These are phyloP conservation scores for Phyto melanocephala DNA, from an alignment of 2,888 invertebrate species.

Conservation along the genomic window DNA sequence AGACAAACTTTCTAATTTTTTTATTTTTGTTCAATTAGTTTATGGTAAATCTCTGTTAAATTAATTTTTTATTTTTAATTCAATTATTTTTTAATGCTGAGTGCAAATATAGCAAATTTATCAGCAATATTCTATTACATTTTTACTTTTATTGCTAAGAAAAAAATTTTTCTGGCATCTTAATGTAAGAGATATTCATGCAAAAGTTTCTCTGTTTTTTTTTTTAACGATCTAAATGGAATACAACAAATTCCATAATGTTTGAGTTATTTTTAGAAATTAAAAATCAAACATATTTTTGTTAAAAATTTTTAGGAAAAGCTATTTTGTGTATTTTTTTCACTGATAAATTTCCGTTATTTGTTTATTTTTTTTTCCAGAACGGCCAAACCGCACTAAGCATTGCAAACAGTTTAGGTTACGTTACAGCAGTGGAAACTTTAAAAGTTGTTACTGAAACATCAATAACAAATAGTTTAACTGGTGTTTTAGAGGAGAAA, in stretches of 20 bases:
- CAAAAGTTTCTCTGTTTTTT: conserved; percentile 1
- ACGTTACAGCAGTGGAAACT: conserved; percentile 98
- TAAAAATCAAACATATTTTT: conserved; percentile 7
- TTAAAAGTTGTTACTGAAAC: conserved; percentile 94
- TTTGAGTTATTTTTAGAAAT: conserved; percentile 45
- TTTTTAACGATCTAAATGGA: background rate
- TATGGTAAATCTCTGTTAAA: too few relatives aligned
- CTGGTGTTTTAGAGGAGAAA: conserved; percentile 87
- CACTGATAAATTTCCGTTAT: conserved; percentile 11
- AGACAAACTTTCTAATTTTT: too few relatives aligned
- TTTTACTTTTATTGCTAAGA: background rate
- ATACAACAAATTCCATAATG: conserved; percentile 30
- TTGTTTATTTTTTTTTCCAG: conserved; percentile 79
- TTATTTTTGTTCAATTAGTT: too few relatives aligned
- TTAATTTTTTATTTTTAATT: too few relatives aligned
- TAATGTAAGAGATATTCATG: background rate
- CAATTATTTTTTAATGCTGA: too few relatives aligned
- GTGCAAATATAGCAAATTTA: too few relatives aligned
- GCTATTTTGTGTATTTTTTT: background rate
- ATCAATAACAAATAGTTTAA: conserved; percentile 82
- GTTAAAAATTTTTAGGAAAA: conserved; percentile 8
- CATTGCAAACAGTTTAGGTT: conserved; percentile 97
- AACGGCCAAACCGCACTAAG: conserved; percentile 97
- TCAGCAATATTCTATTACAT: too few relatives aligned
- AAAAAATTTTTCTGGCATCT: conserved; percentile 22